Percentiles rank a stretch among this genome's conserved stretches.
These are phyloP conservation scores for Polypterus bichir DNA, from an alignment of 2,113 vertebrate species.

Conservation along the genomic window DNA sequence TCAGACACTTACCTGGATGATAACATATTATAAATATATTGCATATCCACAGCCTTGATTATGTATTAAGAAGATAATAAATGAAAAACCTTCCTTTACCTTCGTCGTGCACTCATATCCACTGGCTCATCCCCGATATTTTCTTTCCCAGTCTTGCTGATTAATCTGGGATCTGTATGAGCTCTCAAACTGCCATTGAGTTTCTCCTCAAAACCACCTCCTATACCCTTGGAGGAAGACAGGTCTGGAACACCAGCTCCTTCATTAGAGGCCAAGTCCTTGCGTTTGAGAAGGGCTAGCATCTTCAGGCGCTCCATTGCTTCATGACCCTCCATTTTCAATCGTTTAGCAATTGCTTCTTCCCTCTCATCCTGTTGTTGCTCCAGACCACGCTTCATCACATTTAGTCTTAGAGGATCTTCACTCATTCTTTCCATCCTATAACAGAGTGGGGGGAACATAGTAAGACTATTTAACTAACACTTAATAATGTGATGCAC, in stretches of 20 bases:
- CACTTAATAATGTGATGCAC: too few species aligned
- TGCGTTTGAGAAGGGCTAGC: conserved; percentile 87
- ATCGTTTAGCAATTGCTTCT: conserved; percentile 78
- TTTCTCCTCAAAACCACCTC: conserved; percentile 65
- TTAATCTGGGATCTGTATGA: conserved; percentile 40
- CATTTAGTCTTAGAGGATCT: conserved; percentile 82
- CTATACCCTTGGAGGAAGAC: conserved; percentile 7
- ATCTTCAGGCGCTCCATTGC: conserved; percentile 96
- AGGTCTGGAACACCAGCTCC: too few species aligned
- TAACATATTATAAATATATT: too few species aligned
- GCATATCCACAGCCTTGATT: too few species aligned
- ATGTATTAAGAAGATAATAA: too few species aligned
- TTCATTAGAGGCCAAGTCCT: conserved; percentile 71
- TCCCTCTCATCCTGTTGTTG: conserved; percentile 70
- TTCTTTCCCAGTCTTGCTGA: conserved; percentile 78
- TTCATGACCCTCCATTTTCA: conserved; percentile 94
- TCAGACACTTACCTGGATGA: too few species aligned
- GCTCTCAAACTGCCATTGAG: conserved; percentile 57
- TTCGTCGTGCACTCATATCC: conserved; percentile 87
- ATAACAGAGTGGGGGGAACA: background rate
- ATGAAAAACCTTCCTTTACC: conserved; percentile 44
- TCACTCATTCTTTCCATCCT: conserved; percentile 97
- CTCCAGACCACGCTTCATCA: conserved; percentile 82
- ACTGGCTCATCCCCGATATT: conserved; percentile 88
- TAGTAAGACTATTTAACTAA: conserved; percentile 3